phyloP scores from a whole-genome alignment of 37 sponge, comb jelly and placozoan species.

The Spongilla lacustris region DNA sequence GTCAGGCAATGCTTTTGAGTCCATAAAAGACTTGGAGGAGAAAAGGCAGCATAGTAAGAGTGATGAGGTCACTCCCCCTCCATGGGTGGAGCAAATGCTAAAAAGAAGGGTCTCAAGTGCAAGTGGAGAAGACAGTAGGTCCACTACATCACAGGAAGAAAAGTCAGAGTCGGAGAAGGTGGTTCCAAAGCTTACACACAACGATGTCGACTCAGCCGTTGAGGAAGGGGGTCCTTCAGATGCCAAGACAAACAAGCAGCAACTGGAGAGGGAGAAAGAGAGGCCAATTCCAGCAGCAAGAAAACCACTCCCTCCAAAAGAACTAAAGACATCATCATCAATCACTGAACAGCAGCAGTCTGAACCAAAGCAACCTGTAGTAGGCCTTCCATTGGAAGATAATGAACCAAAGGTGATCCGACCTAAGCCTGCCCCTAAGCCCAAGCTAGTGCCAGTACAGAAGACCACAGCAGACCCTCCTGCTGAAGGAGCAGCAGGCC shows the following conservation, averaged over 20 bases:
- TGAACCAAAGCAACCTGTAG: not conserved
- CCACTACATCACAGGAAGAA: slow-evolving; percentile 9
- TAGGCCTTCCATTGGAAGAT: not conserved
- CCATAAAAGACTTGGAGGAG: slow-evolving; percentile 48
- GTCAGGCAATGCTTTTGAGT: not conserved
- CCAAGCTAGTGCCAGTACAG: not conserved
- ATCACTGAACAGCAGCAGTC: not conserved
- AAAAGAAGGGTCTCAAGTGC: not conserved
- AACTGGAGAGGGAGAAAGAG: not conserved
- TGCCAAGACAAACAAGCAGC: not conserved
- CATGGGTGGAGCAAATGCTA: slow-evolving; percentile 47
- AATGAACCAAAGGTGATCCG: not conserved
- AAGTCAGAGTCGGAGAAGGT: not conserved
- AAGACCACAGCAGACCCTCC: not conserved
- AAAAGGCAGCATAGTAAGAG: slow-evolving; percentile 8
- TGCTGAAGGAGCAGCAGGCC: not conserved
- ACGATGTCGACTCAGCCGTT: not conserved
- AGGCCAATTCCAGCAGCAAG: not conserved
- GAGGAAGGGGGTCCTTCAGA: slow-evolving; percentile 3
- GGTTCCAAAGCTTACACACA: not conserved
- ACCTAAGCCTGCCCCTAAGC: not conserved
- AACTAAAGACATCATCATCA: not conserved
- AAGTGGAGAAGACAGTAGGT: not conserved
- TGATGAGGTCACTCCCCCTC: slow-evolving; percentile 35
- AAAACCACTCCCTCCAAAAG: not conserved